Base-by-base conservation (phyloP, 1,140 invertebrate genomes). In the Plectus sambesii region DNA sequence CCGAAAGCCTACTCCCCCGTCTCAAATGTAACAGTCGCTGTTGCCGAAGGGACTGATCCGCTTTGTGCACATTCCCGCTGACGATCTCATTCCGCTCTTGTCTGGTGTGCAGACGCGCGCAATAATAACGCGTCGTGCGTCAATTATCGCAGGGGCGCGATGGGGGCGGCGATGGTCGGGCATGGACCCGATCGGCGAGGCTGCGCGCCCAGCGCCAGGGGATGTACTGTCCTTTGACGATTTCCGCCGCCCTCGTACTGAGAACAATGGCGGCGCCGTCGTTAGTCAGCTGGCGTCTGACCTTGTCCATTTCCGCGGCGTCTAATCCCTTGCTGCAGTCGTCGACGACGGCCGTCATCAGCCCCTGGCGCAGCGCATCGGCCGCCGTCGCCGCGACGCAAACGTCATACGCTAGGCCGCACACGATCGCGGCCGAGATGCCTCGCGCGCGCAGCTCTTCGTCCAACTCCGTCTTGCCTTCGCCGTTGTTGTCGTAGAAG, bases 391-490 rank as follows among this genome's bases (percentile, higher is more conserved):
- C 50, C 6, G 51, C 46, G 12, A 97, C 92, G 70, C 92, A 97
- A 39, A 94, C 83, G 70, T 98, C 92, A 62, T 88, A 88, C 0
- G 92, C 90, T 35, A 98, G 72, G 0, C 92, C 92, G 70, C 87
- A 93, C 9, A 93, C 81, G 68, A 87, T 94, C 48, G 96, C 83
- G 69, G 93, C 88, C 4, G 87, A 89, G 8, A 86, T 82, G 30
- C 80, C 79, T 56, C 81, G 80, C 62, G 80, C 73, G 35, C 80
- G 77, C 29, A 98, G 73, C 65, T 90, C 81, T 1, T 78, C 76
- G 51, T 80, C 79, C n/a, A 97, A 72, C 17, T 81, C 81, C 3
- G 89, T 96, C 60, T 51, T 63, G 9, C 55, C 52, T 6, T 56
- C 30, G 12, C 55, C 54, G 30, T 85, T 83, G 73, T 96, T 96